Conservation (phyloP, 1,140 invertebrate genomes). For the Drosophila hydei region DNA sequence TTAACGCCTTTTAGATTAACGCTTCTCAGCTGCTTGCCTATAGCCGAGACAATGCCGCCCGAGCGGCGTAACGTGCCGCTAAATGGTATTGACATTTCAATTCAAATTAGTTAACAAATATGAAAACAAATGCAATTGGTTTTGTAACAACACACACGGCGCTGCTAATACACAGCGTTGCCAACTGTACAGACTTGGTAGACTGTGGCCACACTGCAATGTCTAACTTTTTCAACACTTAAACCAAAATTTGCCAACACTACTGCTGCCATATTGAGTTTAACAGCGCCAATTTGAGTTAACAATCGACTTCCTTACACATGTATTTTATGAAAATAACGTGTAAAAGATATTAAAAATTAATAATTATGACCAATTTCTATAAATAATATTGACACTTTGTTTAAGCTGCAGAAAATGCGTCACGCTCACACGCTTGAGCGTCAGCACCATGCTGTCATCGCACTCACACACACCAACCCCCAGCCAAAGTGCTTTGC, state of each 20-base stretch:
- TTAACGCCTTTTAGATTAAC: conserved; percentile 92
- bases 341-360: background rate
- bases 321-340: background rate
- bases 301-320: background rate
- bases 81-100: conserved; percentile 87
- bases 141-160: conserved; percentile 45
- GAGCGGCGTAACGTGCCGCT: conserved; percentile 87
- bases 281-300: conserved; percentile 39
- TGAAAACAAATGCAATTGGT: conserved; percentile 35
- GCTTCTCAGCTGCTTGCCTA: conserved; percentile 88
- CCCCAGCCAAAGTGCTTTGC: conserved; percentile 65
- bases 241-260: conserved; percentile 19
- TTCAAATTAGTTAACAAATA: conserved; percentile 17
- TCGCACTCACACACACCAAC: conserved; percentile 52
- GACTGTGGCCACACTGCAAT: conserved; percentile 1
- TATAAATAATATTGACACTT: background rate
- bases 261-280: conserved; percentile 27
- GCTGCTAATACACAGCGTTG: conserved; percentile 12
- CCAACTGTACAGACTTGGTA: background rate
- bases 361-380: background rate
- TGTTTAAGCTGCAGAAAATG: conserved; percentile 8
- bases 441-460: conserved; percentile 30
- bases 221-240: conserved; percentile 17
- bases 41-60: conserved; percentile 87
- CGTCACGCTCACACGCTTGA: conserved; percentile 23